Evolutionary conservation across 2,888 invertebrate species (phyloP), one percentile per base, ranked within the genome.

Genomic region (Mythimna pallens): DNA sequence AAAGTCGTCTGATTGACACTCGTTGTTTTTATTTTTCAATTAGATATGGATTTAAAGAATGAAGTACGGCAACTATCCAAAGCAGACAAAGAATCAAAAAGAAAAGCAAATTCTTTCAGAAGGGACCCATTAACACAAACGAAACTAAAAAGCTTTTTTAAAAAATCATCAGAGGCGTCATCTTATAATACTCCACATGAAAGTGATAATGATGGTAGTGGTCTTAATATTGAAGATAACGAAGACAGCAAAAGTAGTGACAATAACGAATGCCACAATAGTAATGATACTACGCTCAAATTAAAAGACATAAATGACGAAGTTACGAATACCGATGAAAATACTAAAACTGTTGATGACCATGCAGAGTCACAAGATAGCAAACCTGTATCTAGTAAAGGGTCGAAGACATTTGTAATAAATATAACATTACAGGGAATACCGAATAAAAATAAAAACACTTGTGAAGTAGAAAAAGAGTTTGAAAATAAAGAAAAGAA

Each of bases 61-160:
- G 90, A 92, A 76, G 85, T 87, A 52, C 89, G 89, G 73, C 79
- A 81, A 52, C 88, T 96, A 40, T 96, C 96, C 25, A 96, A 94
- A 91, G 93, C 95, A 52, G 96, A 96, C 70, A 96, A 92, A 90
- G 92, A 94, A 80, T 88, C 92, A 9, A 94, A 95, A 91, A 90
- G 95, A 82, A 95, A 96, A 93, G 93, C 93, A 20, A 94, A 93
- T 85, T 93, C 94, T 58, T 95, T 96, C 82, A 96, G 96, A 91
- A 93, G 93, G 86, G 96, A 97, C 86, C 90, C 93, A 22, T 86
- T 96, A 20, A 94, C 92, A 40, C 97, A 97, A 91, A 96, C 96
- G 3, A 95, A 94, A 84, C 88, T 97, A n/a, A 90, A 95, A 82
- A 91, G 71, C 63, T 96, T 95, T 88, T 95, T 96, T 73, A 91